A percentile compares a stretch with the other conserved stretches of the same genome.
Conservation (phyloP, 2,113 vertebrate species). For the Silurus asotus region DNA sequence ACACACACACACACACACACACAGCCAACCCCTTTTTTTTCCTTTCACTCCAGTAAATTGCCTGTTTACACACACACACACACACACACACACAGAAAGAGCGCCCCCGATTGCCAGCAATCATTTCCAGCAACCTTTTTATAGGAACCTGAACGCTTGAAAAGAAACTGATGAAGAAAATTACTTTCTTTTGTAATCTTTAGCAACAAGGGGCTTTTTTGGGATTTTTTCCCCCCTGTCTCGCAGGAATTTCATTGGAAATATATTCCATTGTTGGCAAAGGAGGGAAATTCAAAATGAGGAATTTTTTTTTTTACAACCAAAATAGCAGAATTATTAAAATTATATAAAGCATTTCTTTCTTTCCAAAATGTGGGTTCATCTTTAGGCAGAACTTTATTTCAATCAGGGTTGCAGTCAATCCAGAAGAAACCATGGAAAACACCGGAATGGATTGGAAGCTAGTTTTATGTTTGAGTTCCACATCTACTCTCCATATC, state of each 20-base stretch:
- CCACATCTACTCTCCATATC: too few relatives aligned
- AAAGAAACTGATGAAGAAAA: slow-evolving; percentile 1
- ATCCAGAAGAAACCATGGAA: not conserved
- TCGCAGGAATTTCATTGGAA: not conserved
- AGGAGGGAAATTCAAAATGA: slow-evolving; percentile 2
- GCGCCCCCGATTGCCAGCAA: slow-evolving; percentile 47
- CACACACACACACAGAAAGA: slow-evolving; percentile 30
- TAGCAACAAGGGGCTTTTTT: not conserved
- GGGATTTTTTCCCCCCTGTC: not conserved
- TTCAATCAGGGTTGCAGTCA: not conserved
- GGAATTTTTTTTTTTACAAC: not conserved
- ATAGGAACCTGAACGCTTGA: not conserved
- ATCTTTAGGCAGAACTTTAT: not conserved
- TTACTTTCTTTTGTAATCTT: slow-evolving; percentile 18
- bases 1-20: not conserved
- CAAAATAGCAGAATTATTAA: not conserved
- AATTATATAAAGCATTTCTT: not conserved
- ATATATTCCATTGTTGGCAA: not conserved
- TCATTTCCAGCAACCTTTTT: slow-evolving; percentile 21
- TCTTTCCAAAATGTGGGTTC: not conserved
- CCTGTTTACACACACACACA: slow-evolving; percentile 24
- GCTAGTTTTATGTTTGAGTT: not conserved
- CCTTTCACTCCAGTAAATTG: slow-evolving; percentile 24
- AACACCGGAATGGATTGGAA: not conserved
- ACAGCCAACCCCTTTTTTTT: slow-evolving; percentile 34